Base-by-base conservation (phyloP, 1,140 invertebrate species). In the Physella acuta region DNA sequence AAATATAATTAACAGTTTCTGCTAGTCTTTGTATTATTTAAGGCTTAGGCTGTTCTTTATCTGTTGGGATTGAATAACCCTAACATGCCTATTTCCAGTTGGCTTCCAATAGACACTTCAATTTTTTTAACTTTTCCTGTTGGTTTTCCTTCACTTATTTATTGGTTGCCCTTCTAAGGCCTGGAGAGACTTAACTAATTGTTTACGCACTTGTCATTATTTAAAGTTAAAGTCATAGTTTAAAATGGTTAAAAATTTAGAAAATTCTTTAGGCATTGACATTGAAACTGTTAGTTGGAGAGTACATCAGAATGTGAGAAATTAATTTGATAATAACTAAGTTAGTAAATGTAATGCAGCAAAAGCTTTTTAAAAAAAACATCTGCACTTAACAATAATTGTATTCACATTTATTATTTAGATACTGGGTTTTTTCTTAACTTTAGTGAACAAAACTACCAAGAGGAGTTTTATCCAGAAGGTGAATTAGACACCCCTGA, bases 401-500 rank as follows among this genome's bases (percentile, higher is more conserved):
- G 5, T 24, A 14, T 55, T 14, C 8, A 28, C 53, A 55, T 55
- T 55, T 55, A 14, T 24, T 8, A 14, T 24, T 24, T 55, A n/a
- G 8, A n/a, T 28, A 55, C 44, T 49, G n/a, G n/a, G n/a, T 49
- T 11, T 20, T 20, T 24, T 24, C 24, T 28, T 55, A 28, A 55
- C n/a, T n/a, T n/a, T 49, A 67, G 64, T 56, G 64, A 67, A 28
- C 1, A 67, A 33, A 39, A 28, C 20, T 67, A 67, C 36, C 5
- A 37, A 28, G 33, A 67, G 26, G 31, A 67, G 37, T 67, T 67
- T 53, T 67, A 56, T 31, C 34, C 51, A 3, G 64, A 56, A 37
- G 24, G 20, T 3, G 64, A 67, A 17, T 20, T 16, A 14, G 51
- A 55, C 5, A 39, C 11, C 36, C 16, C 51, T 36, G 64, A 56